Evolutionary conservation across 2,113 vertebrate species (phyloP), one percentile per base, ranked within the genome.

Genomic region (Gymnorhina tibicen): DNA sequence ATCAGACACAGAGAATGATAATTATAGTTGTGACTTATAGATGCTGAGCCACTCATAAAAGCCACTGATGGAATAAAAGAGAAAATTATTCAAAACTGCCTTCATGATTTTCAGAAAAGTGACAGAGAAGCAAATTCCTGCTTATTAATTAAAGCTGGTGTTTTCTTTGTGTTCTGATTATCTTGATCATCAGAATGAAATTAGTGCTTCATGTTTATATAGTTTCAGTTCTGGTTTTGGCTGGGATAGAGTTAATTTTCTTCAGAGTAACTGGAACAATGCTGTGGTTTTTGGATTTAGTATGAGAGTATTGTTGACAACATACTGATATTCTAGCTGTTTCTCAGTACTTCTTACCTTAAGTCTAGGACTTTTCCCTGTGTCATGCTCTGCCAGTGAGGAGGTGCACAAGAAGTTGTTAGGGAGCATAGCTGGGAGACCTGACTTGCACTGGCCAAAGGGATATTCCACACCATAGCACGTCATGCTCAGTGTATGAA

Each of bases 211-310:
- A 27, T 28, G 6, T 32, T 76, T 72, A 33, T 32, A 22, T 56
- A 7, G 2, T 30, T 75, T 75, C 33, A 68, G 3, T 53, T 44
- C 24, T 46, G 5, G 5, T 75, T 67, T 60, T 53, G 28, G 2
- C 28, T 74, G 28, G 16, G 6, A 8, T 39, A 46, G 60, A 39
- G 23, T n/a, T 39, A 9, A 52, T 67, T 74, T 75, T 68, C 35
- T 32, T 49, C 17, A 13, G 4, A 33, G 16, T n/a, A 59, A 41
- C 17, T 39, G n/a, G 6, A 60, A 53, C 13, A 46, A 24, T n/a
- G n/a, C 16, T 1, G 0, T 60, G 16, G 2, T 2, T 28, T 82
- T 67, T 30, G 4, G 6, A 53, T 46, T 67, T 67, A 26, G 2
- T 14, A 4, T 18, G 13, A 42, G 37, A 46, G 17, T 53, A 12